Percentiles rank a stretch among this genome's conserved stretches.
These are phyloP conservation scores for Laupala kohalensis DNA, from an alignment of 1,140 invertebrate species.

Conservation along the genomic window DNA sequence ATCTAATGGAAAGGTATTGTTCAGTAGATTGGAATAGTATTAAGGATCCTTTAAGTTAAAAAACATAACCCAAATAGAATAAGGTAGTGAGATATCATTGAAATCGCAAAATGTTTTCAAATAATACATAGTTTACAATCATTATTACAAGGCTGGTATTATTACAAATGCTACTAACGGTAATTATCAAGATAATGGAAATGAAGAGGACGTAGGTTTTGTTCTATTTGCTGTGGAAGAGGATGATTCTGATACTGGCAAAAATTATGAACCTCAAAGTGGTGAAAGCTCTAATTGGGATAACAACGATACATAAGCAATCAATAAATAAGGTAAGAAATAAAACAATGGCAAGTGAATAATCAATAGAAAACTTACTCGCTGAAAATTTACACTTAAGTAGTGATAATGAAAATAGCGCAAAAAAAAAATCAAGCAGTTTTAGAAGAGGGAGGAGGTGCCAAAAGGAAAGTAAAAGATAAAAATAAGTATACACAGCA, in stretches of 20 bases:
- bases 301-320: not conserved
- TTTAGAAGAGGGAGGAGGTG: slow-evolving; percentile 1
- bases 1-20: not conserved
- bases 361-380: slow-evolving; percentile 1
- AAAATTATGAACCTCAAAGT: not conserved
- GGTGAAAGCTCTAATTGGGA: not conserved
- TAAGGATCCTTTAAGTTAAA: not conserved
- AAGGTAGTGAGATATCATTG: not conserved
- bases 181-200: not conserved
- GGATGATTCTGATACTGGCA: not conserved
- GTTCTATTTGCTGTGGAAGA: not conserved
- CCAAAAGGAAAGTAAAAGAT: slow-evolving; percentile 1
- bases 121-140: not conserved
- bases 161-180: not conserved
- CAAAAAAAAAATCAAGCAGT: not conserved
- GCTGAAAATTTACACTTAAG: slow-evolving; percentile 1
- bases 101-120: not conserved
- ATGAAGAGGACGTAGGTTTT: not conserved
- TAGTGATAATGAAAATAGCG: not conserved
- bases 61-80: not conserved
- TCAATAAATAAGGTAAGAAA: not conserved
- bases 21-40: not conserved
- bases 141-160: not conserved
- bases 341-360: not conserved
- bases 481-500: slow-evolving; percentile 1